Evolutionary conservation across 2,113 vertebrate genomes (phyloP), one percentile per base, ranked within the genome.

Genomic region (Hemichromis elongatus): DNA sequence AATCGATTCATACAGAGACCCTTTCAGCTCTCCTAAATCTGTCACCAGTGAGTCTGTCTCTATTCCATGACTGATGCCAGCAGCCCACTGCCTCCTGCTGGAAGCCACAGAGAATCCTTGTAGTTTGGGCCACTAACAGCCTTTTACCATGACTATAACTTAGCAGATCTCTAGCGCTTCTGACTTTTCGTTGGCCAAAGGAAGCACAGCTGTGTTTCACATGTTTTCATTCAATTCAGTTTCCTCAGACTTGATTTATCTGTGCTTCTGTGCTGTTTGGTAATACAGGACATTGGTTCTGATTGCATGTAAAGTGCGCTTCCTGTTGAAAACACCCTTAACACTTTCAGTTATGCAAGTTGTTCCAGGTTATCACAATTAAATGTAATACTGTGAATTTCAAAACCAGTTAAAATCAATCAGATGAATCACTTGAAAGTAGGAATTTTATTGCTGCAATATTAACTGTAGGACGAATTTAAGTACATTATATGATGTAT

Each of bases 1-100:
- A 24, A 89, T 83, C 12, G 42, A 87, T 91, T 86, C 70, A n/a
- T 86, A 61, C 24, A 79, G 33, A 85, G 88, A 82, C 21, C 24
- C 77, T 83, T 75, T 91, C 35, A 79, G 59, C 54, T 26, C 87
- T 83, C 54, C 89, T 24, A 80, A 83, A 88, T 82, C 7, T 84
- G 81, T 89, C 68, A 81, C 57, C 66, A 18, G 4, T 33, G 52
- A 77, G 70, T 56, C 73, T 21, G 28, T 82, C 78, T 83, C 28
- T 78, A 18, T 81, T 84, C 45, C 21, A 24, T 53, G 7, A 7
- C 50, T 21, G 24, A 42, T 52, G 61, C 82, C 21, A 59, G 52
- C n/a, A 33, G 42, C 77, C 21, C 9, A 30, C 30, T 82, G 87
- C 63, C 83, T 90, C 66, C 66, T 79, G 55, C 40, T 80, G 80